A percentile compares a stretch with the other conserved stretches of the same genome.
phyloP scores from a whole-genome alignment of 2,113 vertebrate genomes.

The Pangasianodon hypophthalmus region DNA sequence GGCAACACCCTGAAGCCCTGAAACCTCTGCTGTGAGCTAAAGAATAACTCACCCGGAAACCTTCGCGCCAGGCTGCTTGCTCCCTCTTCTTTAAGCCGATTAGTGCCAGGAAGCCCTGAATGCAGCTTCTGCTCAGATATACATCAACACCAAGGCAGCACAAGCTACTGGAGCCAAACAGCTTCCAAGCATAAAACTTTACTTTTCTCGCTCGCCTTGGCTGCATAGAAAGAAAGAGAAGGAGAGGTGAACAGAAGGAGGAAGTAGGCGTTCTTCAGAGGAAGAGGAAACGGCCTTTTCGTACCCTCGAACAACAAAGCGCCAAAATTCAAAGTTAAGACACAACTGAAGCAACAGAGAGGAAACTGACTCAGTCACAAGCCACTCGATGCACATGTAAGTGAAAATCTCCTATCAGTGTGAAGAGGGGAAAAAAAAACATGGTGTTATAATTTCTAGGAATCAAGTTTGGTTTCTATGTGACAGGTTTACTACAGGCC shows the following conservation, averaged over 20 bases:
- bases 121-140: conserved; percentile 28
- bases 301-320: conserved; percentile 52
- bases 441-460: not conserved
- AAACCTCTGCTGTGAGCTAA: conserved; percentile 47
- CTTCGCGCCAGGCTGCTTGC: conserved; percentile 42
- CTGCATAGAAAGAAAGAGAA: conserved; percentile 52
- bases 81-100: conserved; percentile 36
- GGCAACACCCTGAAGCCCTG: conserved; percentile 68
- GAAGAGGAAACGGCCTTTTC: conserved; percentile 72
- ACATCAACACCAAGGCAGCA: conserved; percentile 9
- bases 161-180: conserved; percentile 11
- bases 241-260: conserved; percentile 66
- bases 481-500: not conserved
- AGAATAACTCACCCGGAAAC: conserved; percentile 69
- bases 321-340: conserved; percentile 65
- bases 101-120: conserved; percentile 19
- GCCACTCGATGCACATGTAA: not conserved
- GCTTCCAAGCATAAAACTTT: conserved; percentile 15
- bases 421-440: not conserved
- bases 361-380: not conserved
- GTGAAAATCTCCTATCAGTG: conserved; percentile 7
- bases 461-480: not conserved
- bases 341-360: not conserved
- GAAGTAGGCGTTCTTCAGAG: conserved; percentile 76
- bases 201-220: not conserved